Evolutionary conservation across 1,140 invertebrate genomes (phyloP), one percentile per base, ranked within the genome.

Genomic region (Nasonia vitripennis): DNA sequence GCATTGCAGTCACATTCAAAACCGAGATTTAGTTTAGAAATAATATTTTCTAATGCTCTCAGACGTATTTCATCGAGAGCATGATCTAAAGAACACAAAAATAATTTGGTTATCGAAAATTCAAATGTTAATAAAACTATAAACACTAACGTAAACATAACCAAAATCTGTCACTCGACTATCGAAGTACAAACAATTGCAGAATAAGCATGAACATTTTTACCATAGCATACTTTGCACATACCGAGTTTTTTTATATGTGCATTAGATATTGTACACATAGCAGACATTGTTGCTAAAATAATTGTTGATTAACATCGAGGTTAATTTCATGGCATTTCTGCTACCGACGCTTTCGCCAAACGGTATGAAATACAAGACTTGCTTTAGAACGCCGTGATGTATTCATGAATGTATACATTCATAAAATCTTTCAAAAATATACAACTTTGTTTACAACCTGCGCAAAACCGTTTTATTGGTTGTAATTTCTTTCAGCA

Each of bases 21-120:
- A 70, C 92, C 92, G 83, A 90, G 88, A 86, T 94, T 89, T 0
- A 93, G 89, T 82, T 94, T 94, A 7, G 91, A 91, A 68, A 93
- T 89, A 75, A 94, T 91, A 89, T 89, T 92, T 45, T 91, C 85
- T 31, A 94, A 88, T 78, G 93, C 89, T 87, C 93, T 89, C 7
- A 89, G 34, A 62, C 92, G 89, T 84, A 94, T 93, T 86, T 93
- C 92, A n/a, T 90, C 90, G 27, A 94, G 86, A 51, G 45, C 80
- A 82, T 93, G 93, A 74, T 89, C 93, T 94, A 74, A 70, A 51
- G 48, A 80, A 55, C 1, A 78, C 3, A 14, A 84, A 78, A 68
- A 73, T 34, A 74, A 74, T 78, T 71, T 62, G 41, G 4, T 55
- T 12, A 71, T 71, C 10, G 12, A 71, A 11, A 12, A 71, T 31